Conservation (phyloP, 1,140 invertebrate genomes). For the Diabrotica undecimpunctata region DNA sequence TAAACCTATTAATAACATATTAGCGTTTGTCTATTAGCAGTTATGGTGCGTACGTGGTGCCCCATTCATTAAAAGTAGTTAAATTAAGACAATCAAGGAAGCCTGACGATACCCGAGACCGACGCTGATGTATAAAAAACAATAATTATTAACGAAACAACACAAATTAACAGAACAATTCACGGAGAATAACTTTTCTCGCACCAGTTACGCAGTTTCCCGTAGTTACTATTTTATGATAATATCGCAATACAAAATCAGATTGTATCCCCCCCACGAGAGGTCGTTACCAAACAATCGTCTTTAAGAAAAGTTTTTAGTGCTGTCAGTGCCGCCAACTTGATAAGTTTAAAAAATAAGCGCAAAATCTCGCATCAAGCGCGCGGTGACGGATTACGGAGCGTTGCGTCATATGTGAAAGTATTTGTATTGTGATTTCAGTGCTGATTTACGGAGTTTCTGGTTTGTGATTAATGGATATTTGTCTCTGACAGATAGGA, state of each 20-base stretch:
- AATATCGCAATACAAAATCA: conserved; percentile 12
- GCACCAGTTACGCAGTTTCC: conserved; percentile 16
- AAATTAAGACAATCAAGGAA: background rate
- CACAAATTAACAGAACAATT: conserved; percentile 14
- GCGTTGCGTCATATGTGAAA: conserved; percentile 11
- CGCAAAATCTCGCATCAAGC: no score
- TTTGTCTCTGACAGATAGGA: no score
- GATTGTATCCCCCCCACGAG: conserved; percentile 11
- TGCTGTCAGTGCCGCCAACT: conserved; percentile 1
- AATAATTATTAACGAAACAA: conserved; percentile 13
- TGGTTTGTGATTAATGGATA: no score
- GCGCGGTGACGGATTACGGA: background rate
- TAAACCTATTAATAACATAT: no score
- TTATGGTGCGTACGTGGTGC: no score
- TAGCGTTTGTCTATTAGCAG: no score
- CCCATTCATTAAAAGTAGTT: no score
- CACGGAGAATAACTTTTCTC: conserved; percentile 10
- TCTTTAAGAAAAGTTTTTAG: background rate
- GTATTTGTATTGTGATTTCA: background rate
- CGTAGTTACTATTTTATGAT: conserved; percentile 15
- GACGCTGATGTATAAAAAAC: background rate
- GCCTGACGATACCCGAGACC: background rate
- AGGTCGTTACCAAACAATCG: conserved; percentile 18
- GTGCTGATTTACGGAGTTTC: no score
- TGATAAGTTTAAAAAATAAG: background rate